Percentiles rank a stretch among this genome's conserved stretches.
Evolutionary conservation across 2,888 invertebrate genomes (phyloP).

Genomic region (Stenchaetothrips biformis): DNA sequence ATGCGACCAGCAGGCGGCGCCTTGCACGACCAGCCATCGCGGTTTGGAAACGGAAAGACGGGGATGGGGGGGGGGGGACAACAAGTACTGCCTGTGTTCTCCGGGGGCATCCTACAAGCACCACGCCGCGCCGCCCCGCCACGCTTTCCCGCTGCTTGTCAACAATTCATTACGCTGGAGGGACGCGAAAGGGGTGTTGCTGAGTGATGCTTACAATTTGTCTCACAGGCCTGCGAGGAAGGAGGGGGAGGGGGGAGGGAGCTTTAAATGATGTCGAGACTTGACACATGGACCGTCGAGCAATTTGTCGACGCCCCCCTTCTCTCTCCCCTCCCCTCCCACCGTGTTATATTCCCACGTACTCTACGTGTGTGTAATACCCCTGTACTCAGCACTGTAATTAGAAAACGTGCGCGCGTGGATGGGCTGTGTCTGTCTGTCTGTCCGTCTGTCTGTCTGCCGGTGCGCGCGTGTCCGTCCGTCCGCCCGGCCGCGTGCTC

Average conservation of each 20-base stretch:
- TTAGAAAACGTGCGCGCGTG: not conserved
- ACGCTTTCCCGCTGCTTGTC: not conserved
- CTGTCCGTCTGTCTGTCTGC: too few relatives aligned
- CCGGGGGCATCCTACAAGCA: not conserved
- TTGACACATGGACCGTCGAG: slow-evolving; percentile 1
- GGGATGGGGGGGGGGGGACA: not conserved
- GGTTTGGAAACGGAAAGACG: not conserved
- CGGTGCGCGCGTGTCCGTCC: too few relatives aligned
- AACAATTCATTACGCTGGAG: not conserved
- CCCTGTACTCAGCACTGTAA: not conserved
- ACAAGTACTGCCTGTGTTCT: not conserved
- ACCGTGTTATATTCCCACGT: not conserved
- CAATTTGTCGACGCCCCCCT: not conserved
- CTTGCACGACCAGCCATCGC: not conserved
- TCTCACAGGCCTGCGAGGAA: not conserved
- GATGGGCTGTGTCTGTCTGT: too few relatives aligned
- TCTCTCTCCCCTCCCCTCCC: not conserved
- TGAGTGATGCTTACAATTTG: slow-evolving; percentile 9
- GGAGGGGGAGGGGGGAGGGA: not conserved
- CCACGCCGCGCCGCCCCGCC: not conserved
- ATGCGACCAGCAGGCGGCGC: too few relatives aligned
- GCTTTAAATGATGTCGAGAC: slow-evolving; percentile 9
- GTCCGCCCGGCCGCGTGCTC: too few relatives aligned
- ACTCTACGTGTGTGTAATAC: not conserved
- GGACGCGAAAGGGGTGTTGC: not conserved